Evolutionary conservation across 2,888 invertebrate species (phyloP), one percentile per base, ranked within the genome.

Genomic region (Ochropacha duplaris): DNA sequence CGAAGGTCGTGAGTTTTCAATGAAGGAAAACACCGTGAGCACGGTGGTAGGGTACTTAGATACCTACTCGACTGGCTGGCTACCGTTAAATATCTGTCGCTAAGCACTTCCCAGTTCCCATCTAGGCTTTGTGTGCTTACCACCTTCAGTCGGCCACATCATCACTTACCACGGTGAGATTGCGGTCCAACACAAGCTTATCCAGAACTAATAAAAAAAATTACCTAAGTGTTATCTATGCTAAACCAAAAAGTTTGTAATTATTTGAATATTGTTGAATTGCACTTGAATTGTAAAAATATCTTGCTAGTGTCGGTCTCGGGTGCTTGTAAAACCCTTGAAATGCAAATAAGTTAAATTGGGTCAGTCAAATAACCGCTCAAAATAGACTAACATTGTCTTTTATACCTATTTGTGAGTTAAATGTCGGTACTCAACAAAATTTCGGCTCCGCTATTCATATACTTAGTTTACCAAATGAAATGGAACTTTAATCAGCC

Each of bases 301-400:
- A 57, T 61, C 55, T 24, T 26, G 50, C n/a, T 24, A 36, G 28
- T 55, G 55, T 57, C 49, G 54, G 57, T 55, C 49, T 49, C 49
- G 0, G 16, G 16, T 16, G 16, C 39, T 16, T 54, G 56, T 54
- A 63, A 56, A 66, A 64, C 64, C 69, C 63, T 71, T 62, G 62
- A 69, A 71, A 76, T 76, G 74, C 71, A 74, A 76, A 74, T 76
- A 74, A 62, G 60, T 61, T 61, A 65, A 74, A 74, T 72, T 73
- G 62, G 73, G 72, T 73, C 74, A 66, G 60, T 64, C 61, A 65
- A 68, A 70, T 69, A 70, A 60, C 56, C 55, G 54, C 52, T 39
- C 58, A 51, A 50, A 63, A 61, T 65, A 65, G 58, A 62, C 63
- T 61, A 64, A 60, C 57, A 24, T 31, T 39, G 49, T 39, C 28